Base-by-base conservation (phyloP, 2,113 vertebrate genomes). In the Cynoglossus semilaevis region DNA sequence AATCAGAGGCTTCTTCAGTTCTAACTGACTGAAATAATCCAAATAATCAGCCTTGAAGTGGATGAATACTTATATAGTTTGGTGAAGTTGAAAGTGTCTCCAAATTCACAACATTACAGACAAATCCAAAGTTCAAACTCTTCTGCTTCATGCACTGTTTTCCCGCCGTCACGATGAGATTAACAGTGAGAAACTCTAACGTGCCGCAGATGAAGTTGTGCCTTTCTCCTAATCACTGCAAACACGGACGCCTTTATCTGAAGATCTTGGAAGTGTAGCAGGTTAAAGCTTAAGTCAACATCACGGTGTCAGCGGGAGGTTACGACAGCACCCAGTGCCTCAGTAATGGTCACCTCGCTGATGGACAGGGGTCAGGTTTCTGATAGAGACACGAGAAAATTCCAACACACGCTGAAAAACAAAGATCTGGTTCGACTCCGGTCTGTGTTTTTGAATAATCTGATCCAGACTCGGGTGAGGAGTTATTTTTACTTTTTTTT, bases 241-340 rank as follows among this genome's bases (percentile, higher is more conserved):
- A 63, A 62, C 44, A 44, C 52, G 2, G 53, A 45, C 14, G 1
- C 16, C 53, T 70, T 64, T 77, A 53, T 68, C 52, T 29, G 45
- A 43, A 45, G 49, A 62, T 58, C 38, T 34, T 1, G 7, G 60
- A 18, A 47, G 66, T 59, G 65, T 18, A 53, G 77, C 66, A 13
- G 58, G 47, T 69, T 80, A 51, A 76, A 58, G 51, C 68, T 77
- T 64, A 80, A 77, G 79, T 79, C 67, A 83, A 87, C 80, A 79
- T 65, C 41, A 11, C 11, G 72, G 52, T 57, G 67, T 77, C 81
- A 79, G 70, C 74, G 57, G 61, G 70, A 76, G 81, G 80, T 83
- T 82, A 80, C 80, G 78, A 69, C 64, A 63, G 49, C 49, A n/a
- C 19, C 18, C 45, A 64, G 34, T 48, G 22, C 49, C 29, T 49